Evolutionary conservation across 2,113 vertebrate species (phyloP), one percentile per base, ranked within the genome.

Genomic region (Nematolebias whitei): DNA sequence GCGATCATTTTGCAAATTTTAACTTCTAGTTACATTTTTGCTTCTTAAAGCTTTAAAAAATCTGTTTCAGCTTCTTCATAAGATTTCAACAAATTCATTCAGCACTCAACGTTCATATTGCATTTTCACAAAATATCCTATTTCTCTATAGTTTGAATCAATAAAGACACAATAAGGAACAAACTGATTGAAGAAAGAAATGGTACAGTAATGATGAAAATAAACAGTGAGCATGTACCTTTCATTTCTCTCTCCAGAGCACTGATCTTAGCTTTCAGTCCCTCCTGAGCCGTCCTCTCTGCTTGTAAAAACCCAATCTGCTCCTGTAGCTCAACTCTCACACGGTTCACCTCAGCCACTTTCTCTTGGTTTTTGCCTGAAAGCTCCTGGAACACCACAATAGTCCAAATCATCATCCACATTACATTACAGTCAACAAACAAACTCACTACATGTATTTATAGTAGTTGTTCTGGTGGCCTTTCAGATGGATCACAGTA

Each of bases 221-320:
- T 23, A 51, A 20, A 12, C 1, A 8, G 16, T 4, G 6, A 8
- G 12, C 1, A 38, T 44, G 50, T 71, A 96, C 98, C 96, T 94
- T 96, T 99, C 58, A 96, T 80, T 66, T 97, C 95, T 52, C 98
- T 89, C 60, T 99, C 96, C 78, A 98, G 85, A 64, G 95, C 94
- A 0, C 88, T 87, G 66, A 93, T 94, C 88, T 96, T 98, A 78
- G 96, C 95, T 65, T 81, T 94, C 26, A 98, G 88, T 0, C 91
- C 93, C 5, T 91, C 92, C 75, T 96, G 96, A 0, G 90, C 89
- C 0, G 88, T 74, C 49, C 92, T 91, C 87, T 98, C 95, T 0
- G 95, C 95, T 71, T 96, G 91, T 51, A 99, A 78, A 29, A 85
- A 95, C 32, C 96, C 96, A 0, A 94, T 93, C 85, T 96, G 95